Evolutionary conservation across 53 echinoderm and acorn worm genomes (phyloP).

Genomic region (Hippasteria phrygiana): DNA sequence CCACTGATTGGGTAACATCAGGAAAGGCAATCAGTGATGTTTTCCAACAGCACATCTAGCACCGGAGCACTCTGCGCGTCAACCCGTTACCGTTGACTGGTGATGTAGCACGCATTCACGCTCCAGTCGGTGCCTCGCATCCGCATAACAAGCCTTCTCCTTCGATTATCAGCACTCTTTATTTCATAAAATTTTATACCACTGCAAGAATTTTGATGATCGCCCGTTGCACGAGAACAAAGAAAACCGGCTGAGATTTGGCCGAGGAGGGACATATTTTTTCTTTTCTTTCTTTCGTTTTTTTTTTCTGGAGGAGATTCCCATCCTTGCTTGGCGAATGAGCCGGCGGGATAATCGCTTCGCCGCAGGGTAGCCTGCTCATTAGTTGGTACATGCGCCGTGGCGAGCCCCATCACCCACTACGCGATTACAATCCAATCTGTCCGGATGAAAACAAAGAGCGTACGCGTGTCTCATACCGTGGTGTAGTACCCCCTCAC

Average conservation of each 20-base stretch:
- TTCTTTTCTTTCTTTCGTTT: neutral
- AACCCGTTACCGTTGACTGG: neutral
- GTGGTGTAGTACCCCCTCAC: conserved; percentile 24
- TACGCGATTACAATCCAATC: conserved; percentile 66
- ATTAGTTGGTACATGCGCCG: conserved; percentile 59
- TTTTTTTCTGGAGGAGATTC: conserved; percentile 18
- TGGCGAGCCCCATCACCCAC: neutral
- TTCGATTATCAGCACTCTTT: conserved; percentile 46
- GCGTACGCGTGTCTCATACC: conserved; percentile 20
- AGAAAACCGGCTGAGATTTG: conserved; percentile 63
- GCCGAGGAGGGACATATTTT: conserved; percentile 32
- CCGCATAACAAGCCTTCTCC: conserved; percentile 50
- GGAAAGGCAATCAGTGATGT: conserved; percentile 55
- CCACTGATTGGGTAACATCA: conserved; percentile 6
- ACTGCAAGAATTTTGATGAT: conserved; percentile 75
- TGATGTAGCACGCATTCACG: conserved; percentile 37
- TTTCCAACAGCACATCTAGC: conserved; percentile 6
- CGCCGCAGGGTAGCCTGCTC: conserved; percentile 49
- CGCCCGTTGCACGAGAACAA: conserved; percentile 61
- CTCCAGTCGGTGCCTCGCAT: neutral
- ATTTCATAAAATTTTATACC: conserved; percentile 77
- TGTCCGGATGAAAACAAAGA: conserved; percentile 57
- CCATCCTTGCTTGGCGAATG: neutral
- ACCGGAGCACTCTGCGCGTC: neutral
- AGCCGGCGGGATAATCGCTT: conserved; percentile 20